phyloP scores from a whole-genome alignment of 1,140 invertebrate genomes.

The Meteorus sp. region DNA sequence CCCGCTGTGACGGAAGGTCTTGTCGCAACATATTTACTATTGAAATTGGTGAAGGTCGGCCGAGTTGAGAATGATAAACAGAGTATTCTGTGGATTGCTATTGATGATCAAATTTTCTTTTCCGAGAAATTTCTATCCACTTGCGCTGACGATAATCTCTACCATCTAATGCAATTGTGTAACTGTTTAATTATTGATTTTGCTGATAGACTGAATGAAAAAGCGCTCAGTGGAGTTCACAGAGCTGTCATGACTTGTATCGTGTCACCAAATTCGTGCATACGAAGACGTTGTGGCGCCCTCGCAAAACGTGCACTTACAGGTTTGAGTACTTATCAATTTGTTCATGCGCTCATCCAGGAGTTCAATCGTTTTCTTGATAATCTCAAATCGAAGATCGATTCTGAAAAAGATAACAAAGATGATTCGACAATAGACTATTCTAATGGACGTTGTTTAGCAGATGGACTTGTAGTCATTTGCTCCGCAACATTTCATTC shows the following conservation, averaged over 20 bases:
- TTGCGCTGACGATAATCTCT: constrained; percentile 70
- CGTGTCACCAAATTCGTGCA: constrained; percentile 53
- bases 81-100: constrained; percentile 67
- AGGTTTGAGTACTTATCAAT: constrained; percentile 42
- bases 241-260: constrained; percentile 68
- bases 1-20: constrained; percentile 77
- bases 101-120: constrained; percentile 79
- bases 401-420: constrained; percentile 49
- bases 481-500: constrained; percentile 48
- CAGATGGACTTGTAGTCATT: constrained; percentile 50
- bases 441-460: constrained; percentile 46
- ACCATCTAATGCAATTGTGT: constrained; percentile 66
- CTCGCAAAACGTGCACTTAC: constrained; percentile 48
- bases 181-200: constrained; percentile 68
- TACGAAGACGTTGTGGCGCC: constrained; percentile 42
- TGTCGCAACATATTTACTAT: constrained; percentile 72
- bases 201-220: constrained; percentile 62
- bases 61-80: constrained; percentile 62
- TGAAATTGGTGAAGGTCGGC: constrained; percentile 65
- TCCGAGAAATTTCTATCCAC: constrained; percentile 78
- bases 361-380: constrained; percentile 66
- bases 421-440: constrained; percentile 39
- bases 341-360: constrained; percentile 60
- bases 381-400: constrained; percentile 59
- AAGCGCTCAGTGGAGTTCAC: constrained; percentile 59